These are phyloP conservation scores for Phengaris alcon DNA, from an alignment of 2,888 invertebrate genomes.

Conservation along the genomic window DNA sequence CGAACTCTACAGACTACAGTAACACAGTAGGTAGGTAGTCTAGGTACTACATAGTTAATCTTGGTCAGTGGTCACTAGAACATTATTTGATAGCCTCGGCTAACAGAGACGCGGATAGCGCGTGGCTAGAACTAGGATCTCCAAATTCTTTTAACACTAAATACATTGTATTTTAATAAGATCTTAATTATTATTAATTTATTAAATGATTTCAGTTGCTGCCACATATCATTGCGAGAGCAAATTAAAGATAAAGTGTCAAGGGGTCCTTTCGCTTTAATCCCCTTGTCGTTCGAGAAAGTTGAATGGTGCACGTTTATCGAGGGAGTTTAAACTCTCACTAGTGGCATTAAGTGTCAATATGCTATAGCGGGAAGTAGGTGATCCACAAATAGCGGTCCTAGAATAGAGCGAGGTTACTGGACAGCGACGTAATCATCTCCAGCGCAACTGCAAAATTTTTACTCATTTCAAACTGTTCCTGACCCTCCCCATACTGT, in stretches of 20 bases:
- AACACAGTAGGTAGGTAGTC: too few relatives aligned
- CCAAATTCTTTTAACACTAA: too few relatives aligned
- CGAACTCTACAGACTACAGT: too few relatives aligned
- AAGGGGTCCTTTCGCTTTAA: constrained; percentile 68
- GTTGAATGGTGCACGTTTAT: constrained; percentile 44
- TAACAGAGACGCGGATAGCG: too few relatives aligned
- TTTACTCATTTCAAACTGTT: constrained; percentile 42
- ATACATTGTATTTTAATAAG: too few relatives aligned
- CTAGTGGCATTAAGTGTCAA: constrained; percentile 53
- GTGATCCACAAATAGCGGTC: constrained; percentile 76
- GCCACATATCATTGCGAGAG: constrained; percentile 49
- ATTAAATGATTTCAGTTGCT: not conserved
- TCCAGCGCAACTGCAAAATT: constrained; percentile 59
- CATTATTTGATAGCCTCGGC: too few relatives aligned
- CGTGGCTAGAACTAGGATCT: too few relatives aligned
- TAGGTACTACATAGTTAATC: too few relatives aligned
- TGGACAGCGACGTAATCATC: constrained; percentile 62
- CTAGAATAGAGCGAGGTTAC: constrained; percentile 79
- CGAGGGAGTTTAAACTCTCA: constrained; percentile 47
- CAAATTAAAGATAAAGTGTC: constrained; percentile 74
- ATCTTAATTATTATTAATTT: too few relatives aligned
- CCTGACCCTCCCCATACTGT: not conserved
- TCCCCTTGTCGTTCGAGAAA: constrained; percentile 48
- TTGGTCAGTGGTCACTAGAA: too few relatives aligned
- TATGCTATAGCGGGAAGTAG: constrained; percentile 52